Percentiles rank a stretch among this genome's conserved stretches.
Evolutionary conservation across 2,113 vertebrate species (phyloP).

Genomic region (Oreotrochilus melanogaster): DNA sequence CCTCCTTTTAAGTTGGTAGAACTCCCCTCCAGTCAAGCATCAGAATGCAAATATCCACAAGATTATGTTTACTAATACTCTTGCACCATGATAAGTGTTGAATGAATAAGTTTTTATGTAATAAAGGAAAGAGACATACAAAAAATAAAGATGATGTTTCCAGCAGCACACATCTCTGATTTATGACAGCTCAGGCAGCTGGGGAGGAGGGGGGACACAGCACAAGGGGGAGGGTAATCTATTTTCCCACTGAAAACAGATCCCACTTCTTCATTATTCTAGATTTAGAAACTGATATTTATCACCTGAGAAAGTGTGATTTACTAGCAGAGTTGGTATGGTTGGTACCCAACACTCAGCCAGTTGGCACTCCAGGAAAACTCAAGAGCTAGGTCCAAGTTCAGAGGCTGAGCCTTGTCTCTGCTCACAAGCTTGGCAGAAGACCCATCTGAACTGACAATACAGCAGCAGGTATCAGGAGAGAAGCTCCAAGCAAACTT

Average conservation of each 20-base stretch:
- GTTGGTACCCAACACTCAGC: background rate
- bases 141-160: background rate
- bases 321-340: background rate
- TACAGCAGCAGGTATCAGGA: background rate
- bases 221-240: too few relatives aligned
- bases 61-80: background rate
- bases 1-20: background rate
- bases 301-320: background rate
- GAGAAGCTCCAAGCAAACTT: background rate
- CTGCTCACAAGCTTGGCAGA: constrained; percentile 18
- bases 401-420: background rate
- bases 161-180: background rate
- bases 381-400: background rate
- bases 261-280: background rate
- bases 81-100: background rate
- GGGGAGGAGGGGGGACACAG: too few relatives aligned
- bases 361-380: background rate
- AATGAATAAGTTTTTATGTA: background rate
- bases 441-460: background rate
- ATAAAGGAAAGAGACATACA: background rate
- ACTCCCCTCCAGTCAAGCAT: background rate
- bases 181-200: background rate
- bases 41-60: background rate
- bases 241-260: background rate
- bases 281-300: background rate